These are phyloP conservation scores for Corydoras maculifer DNA, from an alignment of 2,113 vertebrate species.

Conservation along the genomic window DNA sequence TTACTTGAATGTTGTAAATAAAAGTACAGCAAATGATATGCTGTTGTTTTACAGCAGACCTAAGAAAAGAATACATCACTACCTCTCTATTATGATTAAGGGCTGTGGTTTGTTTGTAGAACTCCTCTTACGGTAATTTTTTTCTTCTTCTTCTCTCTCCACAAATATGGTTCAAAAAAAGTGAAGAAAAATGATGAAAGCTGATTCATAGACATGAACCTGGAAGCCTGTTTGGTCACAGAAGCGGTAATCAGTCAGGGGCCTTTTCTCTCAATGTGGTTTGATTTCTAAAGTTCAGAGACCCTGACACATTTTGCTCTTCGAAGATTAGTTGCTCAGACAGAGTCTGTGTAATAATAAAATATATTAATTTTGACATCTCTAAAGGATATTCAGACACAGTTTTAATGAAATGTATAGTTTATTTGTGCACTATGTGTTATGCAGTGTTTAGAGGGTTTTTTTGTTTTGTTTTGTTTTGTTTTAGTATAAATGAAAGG, in stretches of 20 bases:
- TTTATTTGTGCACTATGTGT: too few relatives aligned
- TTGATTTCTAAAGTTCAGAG: not conserved
- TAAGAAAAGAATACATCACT: too few relatives aligned
- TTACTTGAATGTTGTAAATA: too few relatives aligned
- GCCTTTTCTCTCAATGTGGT: constrained; percentile 16
- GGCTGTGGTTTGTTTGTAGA: not conserved
- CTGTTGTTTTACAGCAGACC: too few relatives aligned
- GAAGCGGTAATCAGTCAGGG: not conserved
- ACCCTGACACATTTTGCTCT: not conserved
- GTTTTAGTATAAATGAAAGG: too few relatives aligned
- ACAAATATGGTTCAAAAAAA: not conserved
- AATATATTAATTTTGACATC: too few relatives aligned
- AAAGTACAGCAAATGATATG: too few relatives aligned
- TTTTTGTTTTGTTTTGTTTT: too few relatives aligned
- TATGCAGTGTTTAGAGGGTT: too few relatives aligned
- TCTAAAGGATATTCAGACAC: too few relatives aligned
- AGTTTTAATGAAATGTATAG: not conserved
- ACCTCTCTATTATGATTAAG: too few relatives aligned
- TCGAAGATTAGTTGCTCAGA: not conserved
- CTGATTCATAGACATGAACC: constrained; percentile 1
- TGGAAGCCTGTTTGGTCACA: not conserved
- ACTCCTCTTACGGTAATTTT: not conserved
- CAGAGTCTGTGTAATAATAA: not conserved
- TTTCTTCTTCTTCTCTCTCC: too few relatives aligned
- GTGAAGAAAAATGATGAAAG: not conserved